phyloP scores from a whole-genome alignment of 1,140 invertebrate genomes.

The Drusus annulatus region DNA sequence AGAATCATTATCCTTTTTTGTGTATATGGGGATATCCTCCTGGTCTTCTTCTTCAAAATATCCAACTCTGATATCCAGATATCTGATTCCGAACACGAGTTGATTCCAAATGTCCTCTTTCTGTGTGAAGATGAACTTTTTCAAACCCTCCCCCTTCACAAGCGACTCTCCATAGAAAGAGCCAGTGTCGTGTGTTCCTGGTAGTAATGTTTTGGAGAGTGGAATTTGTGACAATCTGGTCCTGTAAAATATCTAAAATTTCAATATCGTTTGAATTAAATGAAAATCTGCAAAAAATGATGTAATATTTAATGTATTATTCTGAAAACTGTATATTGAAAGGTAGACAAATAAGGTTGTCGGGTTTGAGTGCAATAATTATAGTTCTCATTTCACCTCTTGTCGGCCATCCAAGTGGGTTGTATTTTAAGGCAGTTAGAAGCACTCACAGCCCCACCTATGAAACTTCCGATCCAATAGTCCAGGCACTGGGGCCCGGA shows the following conservation, averaged over 20 bases:
- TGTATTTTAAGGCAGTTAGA: slow-evolving; percentile 76
- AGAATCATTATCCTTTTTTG: background rate
- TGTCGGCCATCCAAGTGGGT: slow-evolving; percentile 80
- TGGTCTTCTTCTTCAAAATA: slow-evolving; percentile 65
- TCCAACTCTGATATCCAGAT: slow-evolving; percentile 77
- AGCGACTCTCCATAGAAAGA: slow-evolving; percentile 71
- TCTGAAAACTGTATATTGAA: too few species aligned
- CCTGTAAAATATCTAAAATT: slow-evolving; percentile 60
- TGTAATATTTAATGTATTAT: too few species aligned
- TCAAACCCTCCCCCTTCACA: slow-evolving; percentile 62
- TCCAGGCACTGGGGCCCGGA: slow-evolving; percentile 68
- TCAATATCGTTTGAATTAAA: slow-evolving; percentile 18
- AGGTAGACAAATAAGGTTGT: too few species aligned
- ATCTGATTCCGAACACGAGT: slow-evolving; percentile 77
- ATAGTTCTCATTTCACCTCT: slow-evolving; percentile 66
- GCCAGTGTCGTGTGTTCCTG: slow-evolving; percentile 81
- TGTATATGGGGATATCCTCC: background rate
- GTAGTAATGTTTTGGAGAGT: slow-evolving; percentile 75
- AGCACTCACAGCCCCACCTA: slow-evolving; percentile 67
- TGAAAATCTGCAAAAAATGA: background rate
- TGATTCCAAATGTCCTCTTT: slow-evolving; percentile 77
- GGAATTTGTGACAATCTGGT: slow-evolving; percentile 71
- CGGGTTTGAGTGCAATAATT: too few species aligned
- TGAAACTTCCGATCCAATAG: slow-evolving; percentile 73
- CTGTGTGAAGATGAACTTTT: slow-evolving; percentile 75